These are phyloP conservation scores for Plebejus argus DNA, from an alignment of 2,888 invertebrate species.

Conservation along the genomic window DNA sequence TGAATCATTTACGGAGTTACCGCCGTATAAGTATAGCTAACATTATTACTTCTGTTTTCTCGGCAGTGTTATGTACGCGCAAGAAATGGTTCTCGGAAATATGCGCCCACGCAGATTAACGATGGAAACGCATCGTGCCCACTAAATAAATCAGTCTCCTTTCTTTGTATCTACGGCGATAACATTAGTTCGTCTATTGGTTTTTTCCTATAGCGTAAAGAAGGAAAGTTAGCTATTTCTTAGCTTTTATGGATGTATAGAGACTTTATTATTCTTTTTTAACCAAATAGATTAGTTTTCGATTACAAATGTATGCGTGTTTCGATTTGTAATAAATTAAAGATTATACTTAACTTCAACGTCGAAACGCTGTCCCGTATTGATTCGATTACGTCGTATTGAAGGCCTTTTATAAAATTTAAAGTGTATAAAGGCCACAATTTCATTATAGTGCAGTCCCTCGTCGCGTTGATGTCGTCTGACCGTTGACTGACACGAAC, in stretches of 20 bases:
- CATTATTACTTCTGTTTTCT: conserved; percentile 79
- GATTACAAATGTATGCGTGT: background rate
- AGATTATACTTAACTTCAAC: background rate
- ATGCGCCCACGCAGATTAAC: conserved; percentile 78
- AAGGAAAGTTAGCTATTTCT: background rate
- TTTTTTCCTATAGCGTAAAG: background rate
- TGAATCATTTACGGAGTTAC: conserved; percentile 79
- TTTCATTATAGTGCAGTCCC: conserved; percentile 50
- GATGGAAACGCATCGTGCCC: conserved; percentile 76
- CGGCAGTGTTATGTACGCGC: conserved; percentile 73
- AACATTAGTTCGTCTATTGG: background rate
- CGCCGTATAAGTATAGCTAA: conserved; percentile 73
- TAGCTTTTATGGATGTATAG: background rate
- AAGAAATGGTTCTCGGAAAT: conserved; percentile 79
- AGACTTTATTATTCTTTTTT: background rate
- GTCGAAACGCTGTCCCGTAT: background rate
- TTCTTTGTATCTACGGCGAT: conserved; percentile 62
- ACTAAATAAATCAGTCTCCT: conserved; percentile 76
- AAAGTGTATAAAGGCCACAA: conserved; percentile 47
- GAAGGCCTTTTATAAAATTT: background rate
- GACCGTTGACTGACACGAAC: conserved; percentile 73
- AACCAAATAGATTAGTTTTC: background rate
- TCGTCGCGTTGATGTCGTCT: conserved; percentile 55
- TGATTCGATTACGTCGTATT: background rate
- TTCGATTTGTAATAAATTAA: conserved; percentile 1